Conservation (phyloP, 2,113 vertebrate genomes). For the Orycteropus afer region DNA sequence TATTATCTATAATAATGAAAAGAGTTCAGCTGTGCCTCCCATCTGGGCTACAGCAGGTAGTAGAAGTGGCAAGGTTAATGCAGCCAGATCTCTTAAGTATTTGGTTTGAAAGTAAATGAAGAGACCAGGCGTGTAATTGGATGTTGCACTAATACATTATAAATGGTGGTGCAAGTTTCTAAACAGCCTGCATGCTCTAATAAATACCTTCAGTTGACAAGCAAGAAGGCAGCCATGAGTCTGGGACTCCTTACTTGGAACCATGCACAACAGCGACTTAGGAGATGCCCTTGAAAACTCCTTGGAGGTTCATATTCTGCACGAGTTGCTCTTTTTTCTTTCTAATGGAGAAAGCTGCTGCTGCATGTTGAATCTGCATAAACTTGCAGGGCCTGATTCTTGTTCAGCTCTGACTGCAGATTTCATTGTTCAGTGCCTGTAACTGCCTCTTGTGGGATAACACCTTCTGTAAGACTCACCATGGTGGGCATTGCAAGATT, state of each 20-base stretch:
- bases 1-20: background rate
- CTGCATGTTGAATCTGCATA: background rate
- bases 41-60: background rate
- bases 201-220: slow-evolving; percentile 47
- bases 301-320: background rate
- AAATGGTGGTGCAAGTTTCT: slow-evolving; percentile 27
- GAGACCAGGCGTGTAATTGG: background rate
- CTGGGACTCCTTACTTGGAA: background rate
- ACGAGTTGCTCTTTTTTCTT: background rate
- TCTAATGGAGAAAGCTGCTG: background rate
- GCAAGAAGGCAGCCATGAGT: background rate
- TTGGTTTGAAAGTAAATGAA: slow-evolving; percentile 44
- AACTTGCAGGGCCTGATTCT: background rate
- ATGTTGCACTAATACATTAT: slow-evolving; percentile 37
- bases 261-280: background rate
- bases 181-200: slow-evolving; percentile 16
- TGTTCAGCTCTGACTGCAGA: background rate
- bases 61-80: background rate
- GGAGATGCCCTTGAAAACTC: slow-evolving; percentile 20
- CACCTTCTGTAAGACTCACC: background rate
- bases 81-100: background rate
- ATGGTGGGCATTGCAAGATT: background rate
- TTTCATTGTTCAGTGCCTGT: background rate
- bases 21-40: background rate
- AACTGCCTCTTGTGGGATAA: background rate